Percentiles rank a stretch among this genome's conserved stretches.
Evolutionary conservation across 1,140 invertebrate genomes (phyloP).

Genomic region (Pseudomyrmex sp.): DNA sequence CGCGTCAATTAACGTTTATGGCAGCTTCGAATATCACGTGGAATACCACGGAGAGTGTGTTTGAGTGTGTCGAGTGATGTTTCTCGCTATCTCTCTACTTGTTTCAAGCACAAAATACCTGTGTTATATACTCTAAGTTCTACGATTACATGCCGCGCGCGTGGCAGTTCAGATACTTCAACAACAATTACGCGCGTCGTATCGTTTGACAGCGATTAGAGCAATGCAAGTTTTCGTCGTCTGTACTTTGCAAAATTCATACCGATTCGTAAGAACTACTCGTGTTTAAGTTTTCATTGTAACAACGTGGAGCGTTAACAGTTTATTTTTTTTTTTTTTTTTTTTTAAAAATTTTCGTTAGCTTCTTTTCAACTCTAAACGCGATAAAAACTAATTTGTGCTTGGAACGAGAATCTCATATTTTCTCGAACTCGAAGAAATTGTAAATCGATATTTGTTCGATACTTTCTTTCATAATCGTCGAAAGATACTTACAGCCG

Average conservation of each 20-base stretch:
- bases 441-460: constrained; percentile 68
- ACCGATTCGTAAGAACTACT: constrained; percentile 35
- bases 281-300: background rate
- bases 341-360: background rate
- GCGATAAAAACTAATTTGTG: constrained; percentile 45
- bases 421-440: constrained; percentile 60
- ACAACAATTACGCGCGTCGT: constrained; percentile 6
- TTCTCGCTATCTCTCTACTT: background rate
- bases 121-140: background rate
- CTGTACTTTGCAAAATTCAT: background rate
- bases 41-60: constrained; percentile 34
- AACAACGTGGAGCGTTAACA: constrained; percentile 41
- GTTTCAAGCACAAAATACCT: constrained; percentile 55
- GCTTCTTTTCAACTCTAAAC: constrained; percentile 16
- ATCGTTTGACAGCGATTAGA: constrained; percentile 23
- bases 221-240: background rate
- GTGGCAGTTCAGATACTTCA: constrained; percentile 45
- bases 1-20: constrained; percentile 62
- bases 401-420: constrained; percentile 47
- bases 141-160: constrained; percentile 20
- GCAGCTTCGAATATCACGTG: constrained; percentile 68
- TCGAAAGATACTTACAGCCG: constrained; percentile 62
- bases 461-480: constrained; percentile 26
- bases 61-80: background rate
- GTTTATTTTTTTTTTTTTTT: constrained; percentile 22